Conservation (phyloP, 2,797 vertebrate species). For the Peromyscus attwateri region DNA sequence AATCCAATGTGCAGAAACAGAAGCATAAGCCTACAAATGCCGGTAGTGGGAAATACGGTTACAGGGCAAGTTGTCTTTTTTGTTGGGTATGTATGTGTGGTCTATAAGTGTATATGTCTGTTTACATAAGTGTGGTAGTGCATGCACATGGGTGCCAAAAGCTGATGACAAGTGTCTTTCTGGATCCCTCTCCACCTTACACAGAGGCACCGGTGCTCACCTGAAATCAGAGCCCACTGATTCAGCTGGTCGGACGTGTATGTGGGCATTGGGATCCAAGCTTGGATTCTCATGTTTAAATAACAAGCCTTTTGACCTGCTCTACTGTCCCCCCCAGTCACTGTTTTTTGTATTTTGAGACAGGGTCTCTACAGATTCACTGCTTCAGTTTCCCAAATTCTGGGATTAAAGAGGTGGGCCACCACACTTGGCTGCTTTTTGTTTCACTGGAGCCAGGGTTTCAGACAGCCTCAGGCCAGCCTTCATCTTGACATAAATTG, state of each 20-base stretch:
- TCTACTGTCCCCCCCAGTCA: too few relatives aligned
- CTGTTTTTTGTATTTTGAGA: not conserved
- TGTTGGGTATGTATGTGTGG: not conserved
- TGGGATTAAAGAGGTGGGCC: not conserved
- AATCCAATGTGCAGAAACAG: not conserved
- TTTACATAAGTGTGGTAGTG: not conserved
- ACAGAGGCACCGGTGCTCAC: not conserved
- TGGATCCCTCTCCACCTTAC: not conserved
- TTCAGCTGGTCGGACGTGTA: not conserved
- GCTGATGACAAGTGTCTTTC: not conserved
- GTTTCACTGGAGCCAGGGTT: not conserved
- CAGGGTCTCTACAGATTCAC: not conserved
- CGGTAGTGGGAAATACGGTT: not conserved
- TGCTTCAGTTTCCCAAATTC: not conserved
- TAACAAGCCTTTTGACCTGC: not conserved
- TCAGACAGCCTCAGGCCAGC: not conserved
- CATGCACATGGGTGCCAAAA: not conserved
- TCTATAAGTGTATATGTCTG: not conserved
- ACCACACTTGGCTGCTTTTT: not conserved
- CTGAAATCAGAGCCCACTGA: not conserved
- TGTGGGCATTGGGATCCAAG: not conserved
- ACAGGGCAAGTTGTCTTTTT: not conserved
- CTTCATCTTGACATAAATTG: not conserved
- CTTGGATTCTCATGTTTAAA: not conserved
- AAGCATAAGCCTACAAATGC: not conserved